These are phyloP conservation scores for Aramus guarauna DNA, from an alignment of 2,113 vertebrate species.

Conservation along the genomic window DNA sequence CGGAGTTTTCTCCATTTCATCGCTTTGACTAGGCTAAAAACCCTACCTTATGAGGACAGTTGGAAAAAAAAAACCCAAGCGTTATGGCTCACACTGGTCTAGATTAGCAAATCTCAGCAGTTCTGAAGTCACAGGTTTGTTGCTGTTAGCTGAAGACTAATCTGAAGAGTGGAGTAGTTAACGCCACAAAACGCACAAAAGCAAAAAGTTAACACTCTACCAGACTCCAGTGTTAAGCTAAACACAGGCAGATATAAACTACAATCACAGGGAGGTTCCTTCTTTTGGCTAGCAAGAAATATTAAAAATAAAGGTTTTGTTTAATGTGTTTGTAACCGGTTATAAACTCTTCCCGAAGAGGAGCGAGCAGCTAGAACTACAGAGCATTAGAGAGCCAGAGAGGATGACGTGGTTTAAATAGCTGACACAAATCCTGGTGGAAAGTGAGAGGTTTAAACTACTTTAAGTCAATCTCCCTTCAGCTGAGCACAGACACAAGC, in stretches of 20 bases:
- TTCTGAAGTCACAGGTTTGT: not conserved
- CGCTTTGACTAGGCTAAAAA: not conserved
- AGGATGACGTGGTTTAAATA: not conserved
- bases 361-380: not conserved
- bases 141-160: not conserved
- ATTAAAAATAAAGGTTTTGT: not conserved
- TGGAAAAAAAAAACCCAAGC: not conserved
- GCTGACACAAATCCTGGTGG: not conserved
- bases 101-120: not conserved
- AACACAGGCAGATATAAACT: not conserved
- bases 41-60: not conserved
- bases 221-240: not conserved
- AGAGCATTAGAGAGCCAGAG: not conserved
- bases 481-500: not conserved
- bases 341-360: not conserved
- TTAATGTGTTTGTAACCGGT: not conserved
- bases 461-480: not conserved
- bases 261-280: not conserved
- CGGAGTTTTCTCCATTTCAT: not conserved
- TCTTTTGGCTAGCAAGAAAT: not conserved
- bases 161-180: not conserved
- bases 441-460: not conserved
- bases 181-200: not conserved
- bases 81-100: not conserved
- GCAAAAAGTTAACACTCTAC: not conserved